Base-by-base conservation (phyloP, 2,113 vertebrate species). In the Climacteris rufus region DNA sequence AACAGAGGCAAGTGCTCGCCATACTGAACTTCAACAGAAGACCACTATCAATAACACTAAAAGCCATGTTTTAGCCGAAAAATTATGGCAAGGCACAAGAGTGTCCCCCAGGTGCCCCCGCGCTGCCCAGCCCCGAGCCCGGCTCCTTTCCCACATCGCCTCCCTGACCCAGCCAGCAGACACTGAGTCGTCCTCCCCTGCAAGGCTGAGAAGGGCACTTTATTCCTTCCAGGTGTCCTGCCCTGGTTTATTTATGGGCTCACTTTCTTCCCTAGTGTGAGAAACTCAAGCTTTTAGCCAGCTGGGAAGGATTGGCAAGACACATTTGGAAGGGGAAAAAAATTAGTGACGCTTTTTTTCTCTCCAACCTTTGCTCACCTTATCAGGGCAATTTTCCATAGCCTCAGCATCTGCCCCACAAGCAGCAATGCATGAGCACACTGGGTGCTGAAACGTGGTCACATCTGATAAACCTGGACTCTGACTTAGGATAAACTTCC, bases 181-280 rank as follows among this genome's bases (percentile, higher is more conserved):
- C 95, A 96, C 82, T 4, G 5, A 76, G 94, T 78, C 86, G 63
- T 72, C 93, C 96, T 94, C 66, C 93, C 83, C 94, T 49, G 88
- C 83, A 89, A 97, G 93, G 95, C 23, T 96, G 83, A 95, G 89
- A 95, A 96, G 95, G 89, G 89, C 95, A 90, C 92, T 97, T 98
- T 97, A 98, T 97, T 97, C 95, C 87, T 98, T 98, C 98, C 97
- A 98, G 98, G 98, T 98, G 97, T 98, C 94, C 91, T 88, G 72
- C 78, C 90, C 96, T 74, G 91, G 30, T 96, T 98, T 98, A 98
- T 98, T 98, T 98, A 98, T 96, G 96, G 96, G 90, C 95, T 97
- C 94, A 75, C 97, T 98, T 98, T 93, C 95, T 93, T 97, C 96
- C 96, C 85, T 70, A 88, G 88, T 88, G 94, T 44, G 47, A 98